Evolutionary conservation across 2,888 invertebrate genomes (phyloP), one percentile per base, ranked within the genome.

Genomic region (Lathronympha strigana): DNA sequence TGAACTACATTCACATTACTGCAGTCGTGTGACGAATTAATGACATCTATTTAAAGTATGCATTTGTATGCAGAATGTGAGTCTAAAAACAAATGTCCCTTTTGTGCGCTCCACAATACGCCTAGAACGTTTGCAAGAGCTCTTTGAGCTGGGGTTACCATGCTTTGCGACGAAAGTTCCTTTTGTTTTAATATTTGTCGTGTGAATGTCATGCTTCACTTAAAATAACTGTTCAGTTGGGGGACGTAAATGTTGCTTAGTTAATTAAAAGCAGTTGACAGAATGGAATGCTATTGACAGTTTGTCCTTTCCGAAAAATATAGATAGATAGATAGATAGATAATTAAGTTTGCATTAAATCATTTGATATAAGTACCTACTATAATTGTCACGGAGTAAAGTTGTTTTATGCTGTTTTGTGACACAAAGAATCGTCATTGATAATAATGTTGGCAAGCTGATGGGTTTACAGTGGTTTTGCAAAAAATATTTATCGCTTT

Each of bases 11-110:
- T 47, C 36, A 36, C 51, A 33, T 58, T 36, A 25, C 17, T 17
- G 54, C 45, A 57, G 28, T 38, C 21, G 64, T 43, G 64, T 64
- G 63, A 55, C 51, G 31, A 66, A 66, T 66, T 66, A 66, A 66
- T 49, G 40, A 19, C 66, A 61, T 66, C 60, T 50, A 53, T 47
- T 54, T 66, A 38, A 53, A 45, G 28, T 40, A 38, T 50, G 36
- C 60, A 66, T 66, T 61, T 61, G 66, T 54, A 66, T 61, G 54
- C 54, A 54, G 38, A 40, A 47, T 33, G 38, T 28, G 38, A 53
- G 33, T 38, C 40, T 61, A 47, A 61, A 61, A 66, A 66, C 66
- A 66, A 66, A 66, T 61, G 60, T 60, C 49, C 38, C 43, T 43
- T 53, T 66, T 66, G 64, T 60, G 21, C 0, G 13, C 15, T 4